Evolutionary conservation across 2,797 vertebrate species (phyloP), one percentile per base, ranked within the genome.

Genomic region (Eremophila alpestris): DNA sequence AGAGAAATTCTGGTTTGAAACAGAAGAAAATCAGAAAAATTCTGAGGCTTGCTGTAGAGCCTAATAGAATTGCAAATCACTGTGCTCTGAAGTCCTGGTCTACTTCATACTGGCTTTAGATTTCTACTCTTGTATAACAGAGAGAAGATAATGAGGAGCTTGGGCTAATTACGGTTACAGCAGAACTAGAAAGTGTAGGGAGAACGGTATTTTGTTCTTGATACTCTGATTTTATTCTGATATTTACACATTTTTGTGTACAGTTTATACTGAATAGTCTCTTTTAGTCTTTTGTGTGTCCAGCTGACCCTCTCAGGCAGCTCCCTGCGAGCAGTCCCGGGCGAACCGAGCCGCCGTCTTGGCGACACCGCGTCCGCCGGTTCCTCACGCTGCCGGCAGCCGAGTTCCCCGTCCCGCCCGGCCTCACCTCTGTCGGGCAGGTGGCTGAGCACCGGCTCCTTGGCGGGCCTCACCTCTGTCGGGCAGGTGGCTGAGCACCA

Each of bases 401-500:
- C 38, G 38, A 38, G 38, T 38, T 11, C 38, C 38, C 38, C 38
- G 41, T 13, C 41, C 41, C 41, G 41, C 41, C 41, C 41, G 41
- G 48, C 46, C 49, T 52, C 51, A 52, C 51, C 51, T 52, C 51
- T 16, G 29, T 52, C 29, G 51, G 51, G 51, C 51, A 30, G 51
- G 29, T 30, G 51, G 51, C 51, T 8, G 29, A 52, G 51, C 51
- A 19, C 46, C 46, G 7, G 46, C 46, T 38, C 38, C 38, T 11
- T 38, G 14, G 41, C 41, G 41, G 41, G 41, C 41, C 14, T 41
- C 41, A 41, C 41, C 41, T 41, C 41, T 14, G 15, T 41, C 41
- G 41, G 41, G 41, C 38, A 38, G 38, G 38, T 38, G 90, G 20
- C 87, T 78, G 32, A 92, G 88, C 91, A 97, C 95, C 67, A 84